Evolutionary conservation across 1,140 invertebrate genomes (phyloP).

Genomic region (Camponotus vicinus): DNA sequence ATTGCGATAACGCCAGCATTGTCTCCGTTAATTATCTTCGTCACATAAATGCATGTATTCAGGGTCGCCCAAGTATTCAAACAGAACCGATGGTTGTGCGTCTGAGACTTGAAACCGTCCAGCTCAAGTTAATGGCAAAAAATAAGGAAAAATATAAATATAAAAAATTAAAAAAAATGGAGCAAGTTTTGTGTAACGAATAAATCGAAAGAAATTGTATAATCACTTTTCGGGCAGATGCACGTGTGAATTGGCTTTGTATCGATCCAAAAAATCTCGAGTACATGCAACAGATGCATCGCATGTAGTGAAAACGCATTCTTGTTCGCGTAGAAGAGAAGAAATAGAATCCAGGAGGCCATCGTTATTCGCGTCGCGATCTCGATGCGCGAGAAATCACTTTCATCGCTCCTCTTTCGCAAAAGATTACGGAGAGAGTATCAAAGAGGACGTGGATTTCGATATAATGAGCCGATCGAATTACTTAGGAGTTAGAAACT

Average conservation of each 20-base stretch:
- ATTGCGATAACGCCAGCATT: conserved; percentile 49
- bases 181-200: neutral
- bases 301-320: conserved; percentile 17
- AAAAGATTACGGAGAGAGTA: conserved; percentile 62
- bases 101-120: neutral
- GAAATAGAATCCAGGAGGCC: conserved; percentile 16
- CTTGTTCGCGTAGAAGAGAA: neutral
- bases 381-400: conserved; percentile 64
- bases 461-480: conserved; percentile 70
- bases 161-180: neutral
- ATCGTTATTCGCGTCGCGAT: conserved; percentile 50
- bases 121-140: neutral
- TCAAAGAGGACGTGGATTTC: conserved; percentile 39
- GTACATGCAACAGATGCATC: neutral
- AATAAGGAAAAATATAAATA: neutral
- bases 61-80: neutral
- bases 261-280: neutral
- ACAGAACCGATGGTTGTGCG: neutral
- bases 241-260: neutral
- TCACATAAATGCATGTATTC: neutral
- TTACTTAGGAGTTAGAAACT: conserved; percentile 63
- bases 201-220: neutral
- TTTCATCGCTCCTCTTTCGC: conserved; percentile 70
- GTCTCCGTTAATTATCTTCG: conserved; percentile 35
- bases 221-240: neutral